Evolutionary conservation across 2,113 vertebrate genomes (phyloP), one percentile per base, ranked within the genome.

Genomic region (Oceanodroma tethys): DNA sequence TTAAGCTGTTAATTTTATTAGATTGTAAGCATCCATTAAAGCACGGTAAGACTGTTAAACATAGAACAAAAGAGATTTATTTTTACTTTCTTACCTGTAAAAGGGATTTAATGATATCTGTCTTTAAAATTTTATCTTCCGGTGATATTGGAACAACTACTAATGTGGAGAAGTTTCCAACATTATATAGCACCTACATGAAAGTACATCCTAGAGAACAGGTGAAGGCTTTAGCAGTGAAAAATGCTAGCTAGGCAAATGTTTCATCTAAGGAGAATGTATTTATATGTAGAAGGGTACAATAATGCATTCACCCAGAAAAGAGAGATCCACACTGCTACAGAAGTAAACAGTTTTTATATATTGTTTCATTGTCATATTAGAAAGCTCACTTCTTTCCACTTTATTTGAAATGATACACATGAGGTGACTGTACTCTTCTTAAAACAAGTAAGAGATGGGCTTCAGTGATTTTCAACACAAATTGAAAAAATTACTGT

Each of bases 31-130:
- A 91, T 40, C 55, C 66, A 42, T 90, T 48, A 91, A 82, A 82
- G 63, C 20, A 93, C 16, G 86, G 19, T 63, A 74, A 81, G 66
- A 88, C 34, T 53, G 66, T 65, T 86, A 81, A 95, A 72, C 43
- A 42, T 17, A 87, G n/a, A 62, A 79, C 36, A 92, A 80, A 78
- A 85, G 17, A 90, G 36, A 92, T 45, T 67, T 81, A 53, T 76
- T 90, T 94, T 89, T 94, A 74, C 38, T 93, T 97, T 95, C 63
- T 89, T 65, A 90, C 6, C 25, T 58, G 47, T 68, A 86, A 93
- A 94, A 74, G 13, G 11, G 22, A 86, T 78, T 82, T 86, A 81
- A 65, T 1, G 13, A 26, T 75, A 91, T 14, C 45, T 58, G 16
- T 38, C 58, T 78, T 79, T n/a, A 55, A 88, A 88, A 92, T 66